phyloP scores from a whole-genome alignment of 2,888 invertebrate species.

The Dendrolimus houi region DNA sequence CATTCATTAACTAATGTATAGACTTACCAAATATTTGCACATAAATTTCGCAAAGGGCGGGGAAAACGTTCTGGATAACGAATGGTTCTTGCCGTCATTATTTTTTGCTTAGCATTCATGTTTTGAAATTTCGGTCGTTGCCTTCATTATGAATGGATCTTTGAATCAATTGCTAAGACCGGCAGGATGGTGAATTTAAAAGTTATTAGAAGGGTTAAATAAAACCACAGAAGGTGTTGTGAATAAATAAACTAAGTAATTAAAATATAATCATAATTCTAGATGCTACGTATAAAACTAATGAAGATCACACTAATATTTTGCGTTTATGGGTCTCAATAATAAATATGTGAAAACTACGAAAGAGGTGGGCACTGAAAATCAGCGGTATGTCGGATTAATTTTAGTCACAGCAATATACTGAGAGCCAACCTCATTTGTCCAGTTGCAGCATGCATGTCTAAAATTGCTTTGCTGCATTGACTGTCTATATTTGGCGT shows the following conservation, averaged over 20 bases:
- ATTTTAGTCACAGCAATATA: too few relatives aligned
- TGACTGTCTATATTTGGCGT: too few relatives aligned
- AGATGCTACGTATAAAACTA: too few relatives aligned
- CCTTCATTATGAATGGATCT: conserved; percentile 1
- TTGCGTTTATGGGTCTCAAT: too few relatives aligned
- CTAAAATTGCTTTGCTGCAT: too few relatives aligned
- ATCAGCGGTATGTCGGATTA: too few relatives aligned
- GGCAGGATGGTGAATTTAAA: neutral
- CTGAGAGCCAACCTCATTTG: too few relatives aligned
- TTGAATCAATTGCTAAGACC: neutral
- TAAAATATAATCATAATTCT: too few relatives aligned
- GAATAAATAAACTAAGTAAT: neutral
- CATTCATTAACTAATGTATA: conserved; percentile 76
- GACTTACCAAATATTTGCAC: conserved; percentile 72
- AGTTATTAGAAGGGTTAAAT: neutral
- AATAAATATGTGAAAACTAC: too few relatives aligned
- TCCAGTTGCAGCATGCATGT: too few relatives aligned
- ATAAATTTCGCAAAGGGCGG: conserved; percentile 61
- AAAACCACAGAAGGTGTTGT: neutral
- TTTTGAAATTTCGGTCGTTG: conserved; percentile 10
- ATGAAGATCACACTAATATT: too few relatives aligned
- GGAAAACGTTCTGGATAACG: conserved; percentile 36
- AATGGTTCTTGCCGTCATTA: conserved; percentile 31
- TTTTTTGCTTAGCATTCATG: conserved; percentile 19
- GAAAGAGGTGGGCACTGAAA: too few relatives aligned